These are phyloP conservation scores for Bos indicus DNA, from an alignment of 2,113 vertebrate species.

Conservation along the genomic window DNA sequence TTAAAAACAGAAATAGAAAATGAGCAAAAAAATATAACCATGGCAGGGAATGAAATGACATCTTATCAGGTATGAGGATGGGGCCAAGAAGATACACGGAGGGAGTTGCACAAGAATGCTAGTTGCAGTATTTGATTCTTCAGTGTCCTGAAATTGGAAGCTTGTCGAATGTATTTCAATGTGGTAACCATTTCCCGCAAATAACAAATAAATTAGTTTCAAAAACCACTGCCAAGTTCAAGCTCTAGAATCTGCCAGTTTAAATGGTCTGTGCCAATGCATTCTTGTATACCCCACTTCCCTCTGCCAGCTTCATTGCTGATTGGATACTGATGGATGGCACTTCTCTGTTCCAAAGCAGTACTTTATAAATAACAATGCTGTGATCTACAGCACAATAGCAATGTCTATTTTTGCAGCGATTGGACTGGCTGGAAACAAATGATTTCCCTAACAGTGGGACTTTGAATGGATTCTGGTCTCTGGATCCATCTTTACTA, in stretches of 20 bases:
- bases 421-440: constrained; percentile 71
- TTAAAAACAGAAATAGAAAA: constrained; percentile 59
- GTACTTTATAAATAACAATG: constrained; percentile 79
- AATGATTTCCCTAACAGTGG: constrained; percentile 43
- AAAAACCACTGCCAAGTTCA: constrained; percentile 69
- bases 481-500: constrained; percentile 3
- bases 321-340: constrained; percentile 78
- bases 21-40: constrained; percentile 40
- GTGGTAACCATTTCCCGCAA: constrained; percentile 68
- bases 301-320: constrained; percentile 75
- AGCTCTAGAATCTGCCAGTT: constrained; percentile 65
- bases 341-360: constrained; percentile 72
- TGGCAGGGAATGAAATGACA: constrained; percentile 58
- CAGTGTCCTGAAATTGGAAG: constrained; percentile 61
- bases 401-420: constrained; percentile 69
- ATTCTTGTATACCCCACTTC: constrained; percentile 71
- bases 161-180: constrained; percentile 64
- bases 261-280: constrained; percentile 68
- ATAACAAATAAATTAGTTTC: constrained; percentile 78
- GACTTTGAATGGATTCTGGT: background rate
- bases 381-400: constrained; percentile 64
- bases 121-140: constrained; percentile 27
- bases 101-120: background rate
- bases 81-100: background rate
- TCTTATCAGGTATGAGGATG: constrained; percentile 33